Percentiles rank a stretch among this genome's conserved stretches.
These are phyloP conservation scores for Nycteola revayana DNA, from an alignment of 2,888 invertebrate species.

Conservation along the genomic window DNA sequence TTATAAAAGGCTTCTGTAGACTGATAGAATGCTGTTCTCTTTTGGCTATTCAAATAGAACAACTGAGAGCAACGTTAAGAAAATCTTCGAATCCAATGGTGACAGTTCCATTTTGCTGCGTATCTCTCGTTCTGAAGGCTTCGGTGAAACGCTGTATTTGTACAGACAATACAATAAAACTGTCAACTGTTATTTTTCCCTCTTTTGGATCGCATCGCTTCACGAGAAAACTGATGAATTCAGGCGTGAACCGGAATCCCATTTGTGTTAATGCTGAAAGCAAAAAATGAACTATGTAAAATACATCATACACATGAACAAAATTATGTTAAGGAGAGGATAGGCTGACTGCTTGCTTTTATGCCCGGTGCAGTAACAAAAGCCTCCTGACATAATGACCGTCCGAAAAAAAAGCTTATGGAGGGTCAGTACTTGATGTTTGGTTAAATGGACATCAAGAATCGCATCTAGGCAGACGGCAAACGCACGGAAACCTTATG, in stretches of 20 bases:
- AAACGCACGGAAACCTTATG: too few species aligned
- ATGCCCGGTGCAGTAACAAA: too few species aligned
- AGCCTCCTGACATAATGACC: too few species aligned
- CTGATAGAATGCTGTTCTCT: too few species aligned
- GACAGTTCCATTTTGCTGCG: slow-evolving; percentile 90
- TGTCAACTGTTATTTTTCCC: slow-evolving; percentile 89
- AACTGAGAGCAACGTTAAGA: slow-evolving; percentile 89
- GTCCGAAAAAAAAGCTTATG: too few species aligned
- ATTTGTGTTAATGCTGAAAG: slow-evolving; percentile 90
- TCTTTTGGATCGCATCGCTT: slow-evolving; percentile 85
- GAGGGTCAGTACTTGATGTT: too few species aligned
- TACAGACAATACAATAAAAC: slow-evolving; percentile 94
- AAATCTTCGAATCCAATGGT: slow-evolving; percentile 96
- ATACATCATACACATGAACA: too few species aligned
- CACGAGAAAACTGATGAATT: slow-evolving; percentile 88
- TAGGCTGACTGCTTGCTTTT: too few species aligned
- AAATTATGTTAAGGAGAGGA: too few species aligned
- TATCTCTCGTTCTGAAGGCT: slow-evolving; percentile 91
- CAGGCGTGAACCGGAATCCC: slow-evolving; percentile 92
- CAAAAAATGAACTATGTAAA: slow-evolving; percentile 6
- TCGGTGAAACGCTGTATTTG: slow-evolving; percentile 95
- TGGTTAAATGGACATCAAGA: too few species aligned
- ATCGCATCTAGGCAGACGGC: too few species aligned
- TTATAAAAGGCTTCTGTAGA: too few species aligned
- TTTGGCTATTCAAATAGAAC: slow-evolving; percentile 82